Percentiles rank a stretch among this genome's conserved stretches.
Evolutionary conservation across 2,888 invertebrate genomes (phyloP).

Genomic region (Mimachlamys varia): DNA sequence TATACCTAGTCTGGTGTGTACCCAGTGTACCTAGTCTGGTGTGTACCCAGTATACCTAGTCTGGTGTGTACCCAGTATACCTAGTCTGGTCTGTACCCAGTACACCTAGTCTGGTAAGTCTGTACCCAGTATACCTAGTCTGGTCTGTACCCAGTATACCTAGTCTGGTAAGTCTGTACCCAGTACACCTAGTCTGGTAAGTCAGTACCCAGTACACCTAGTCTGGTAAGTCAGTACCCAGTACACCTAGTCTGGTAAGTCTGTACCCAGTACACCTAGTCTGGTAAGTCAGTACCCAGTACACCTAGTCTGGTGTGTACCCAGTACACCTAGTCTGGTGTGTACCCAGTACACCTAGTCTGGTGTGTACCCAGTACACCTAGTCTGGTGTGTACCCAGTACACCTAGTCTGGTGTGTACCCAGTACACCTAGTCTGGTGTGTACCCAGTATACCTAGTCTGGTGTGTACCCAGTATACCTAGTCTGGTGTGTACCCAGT

Average conservation of each 20-base stretch:
- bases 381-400: slow-evolving; percentile 24
- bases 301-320: background rate
- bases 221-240: background rate
- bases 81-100: background rate
- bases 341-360: no score
- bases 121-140: no score
- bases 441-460: background rate
- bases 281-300: background rate
- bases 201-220: background rate
- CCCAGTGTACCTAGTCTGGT: background rate
- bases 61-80: background rate
- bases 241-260: background rate
- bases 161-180: background rate
- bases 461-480: background rate
- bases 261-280: background rate
- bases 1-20: background rate
- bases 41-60: background rate
- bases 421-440: slow-evolving; percentile 14
- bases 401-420: slow-evolving; percentile 2
- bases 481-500: background rate
- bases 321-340: no score
- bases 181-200: background rate
- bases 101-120: background rate
- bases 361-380: no score
- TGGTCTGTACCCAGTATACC: background rate